These are phyloP conservation scores for Eurytoma californica DNA, from an alignment of 2,888 invertebrate species.

Conservation along the genomic window DNA sequence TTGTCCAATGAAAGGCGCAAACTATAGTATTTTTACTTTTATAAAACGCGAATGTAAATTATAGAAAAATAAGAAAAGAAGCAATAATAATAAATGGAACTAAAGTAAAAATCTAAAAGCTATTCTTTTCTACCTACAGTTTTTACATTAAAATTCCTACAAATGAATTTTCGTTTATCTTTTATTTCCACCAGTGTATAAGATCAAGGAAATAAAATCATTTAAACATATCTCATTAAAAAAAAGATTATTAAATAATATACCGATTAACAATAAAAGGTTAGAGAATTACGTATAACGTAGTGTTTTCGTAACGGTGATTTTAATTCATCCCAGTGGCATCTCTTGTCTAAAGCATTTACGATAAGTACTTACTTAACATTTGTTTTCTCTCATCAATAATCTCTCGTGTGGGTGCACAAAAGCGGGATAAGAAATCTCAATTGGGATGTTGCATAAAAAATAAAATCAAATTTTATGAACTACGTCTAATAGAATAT, in stretches of 20 bases:
- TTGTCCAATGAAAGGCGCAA: too few species aligned
- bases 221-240: slow-evolving; percentile 49
- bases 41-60: slow-evolving; percentile 17
- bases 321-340: slow-evolving; percentile 58
- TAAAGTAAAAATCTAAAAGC: slow-evolving; percentile 15
- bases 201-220: slow-evolving; percentile 50
- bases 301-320: slow-evolving; percentile 59
- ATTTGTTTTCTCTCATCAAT: slow-evolving; percentile 51
- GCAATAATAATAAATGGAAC: slow-evolving; percentile 5
- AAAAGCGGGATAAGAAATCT: slow-evolving; percentile 60
- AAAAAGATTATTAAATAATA: slow-evolving; percentile 57
- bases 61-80: slow-evolving; percentile 3
- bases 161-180: slow-evolving; percentile 39
- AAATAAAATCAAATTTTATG: too few species aligned
- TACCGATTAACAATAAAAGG: slow-evolving; percentile 58
- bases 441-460: too few species aligned
- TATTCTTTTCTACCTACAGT: slow-evolving; percentile 30
- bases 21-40: slow-evolving; percentile 42
- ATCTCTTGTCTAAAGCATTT: slow-evolving; percentile 59
- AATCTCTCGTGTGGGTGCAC: slow-evolving; percentile 62
- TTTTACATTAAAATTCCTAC: slow-evolving; percentile 34
- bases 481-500: too few species aligned
- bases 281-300: slow-evolving; percentile 62
- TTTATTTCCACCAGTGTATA: slow-evolving; percentile 45
- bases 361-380: slow-evolving; percentile 58